phyloP scores from a whole-genome alignment of 53 echinoderm and acorn worm genomes.

The Temnopleurus reevesii region DNA sequence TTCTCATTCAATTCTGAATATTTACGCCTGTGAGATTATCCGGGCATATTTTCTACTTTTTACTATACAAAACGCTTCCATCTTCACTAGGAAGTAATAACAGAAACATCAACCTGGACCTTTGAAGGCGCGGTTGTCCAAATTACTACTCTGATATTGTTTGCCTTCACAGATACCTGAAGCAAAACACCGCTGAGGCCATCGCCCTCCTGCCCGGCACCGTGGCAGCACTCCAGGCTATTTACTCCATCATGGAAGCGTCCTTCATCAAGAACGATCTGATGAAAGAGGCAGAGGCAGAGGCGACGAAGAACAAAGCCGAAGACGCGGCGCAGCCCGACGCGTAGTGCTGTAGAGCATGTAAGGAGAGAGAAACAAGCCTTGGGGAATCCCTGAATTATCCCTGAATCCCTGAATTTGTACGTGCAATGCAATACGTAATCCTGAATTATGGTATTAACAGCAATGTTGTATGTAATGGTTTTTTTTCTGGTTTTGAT shows the following conservation, averaged over 20 bases:
- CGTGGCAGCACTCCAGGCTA: not conserved
- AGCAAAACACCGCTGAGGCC: slow-evolving; percentile 37
- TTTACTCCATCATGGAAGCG: slow-evolving; percentile 33
- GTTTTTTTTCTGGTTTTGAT: too few species aligned
- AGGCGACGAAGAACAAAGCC: slow-evolving; percentile 40
- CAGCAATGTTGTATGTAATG: too few species aligned
- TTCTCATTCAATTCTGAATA: too few species aligned
- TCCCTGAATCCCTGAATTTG: not conserved
- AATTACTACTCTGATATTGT: too few species aligned
- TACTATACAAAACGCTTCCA: too few species aligned
- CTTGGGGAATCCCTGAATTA: not conserved
- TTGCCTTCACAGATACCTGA: not conserved
- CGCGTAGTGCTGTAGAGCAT: not conserved
- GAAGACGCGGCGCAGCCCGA: slow-evolving; percentile 45
- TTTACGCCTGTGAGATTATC: too few species aligned
- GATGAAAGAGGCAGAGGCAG: slow-evolving; percentile 47
- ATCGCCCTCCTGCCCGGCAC: slow-evolving; percentile 8
- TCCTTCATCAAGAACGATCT: slow-evolving; percentile 41
- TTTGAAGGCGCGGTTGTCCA: too few species aligned
- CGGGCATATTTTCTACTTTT: too few species aligned
- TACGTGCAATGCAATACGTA: slow-evolving; percentile 6
- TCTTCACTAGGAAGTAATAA: too few species aligned
- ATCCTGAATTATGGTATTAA: too few species aligned
- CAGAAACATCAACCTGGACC: too few species aligned
- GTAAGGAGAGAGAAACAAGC: not conserved